Evolutionary conservation across 2,797 vertebrate species (phyloP).

Genomic region (Megaceryle alcyon): DNA sequence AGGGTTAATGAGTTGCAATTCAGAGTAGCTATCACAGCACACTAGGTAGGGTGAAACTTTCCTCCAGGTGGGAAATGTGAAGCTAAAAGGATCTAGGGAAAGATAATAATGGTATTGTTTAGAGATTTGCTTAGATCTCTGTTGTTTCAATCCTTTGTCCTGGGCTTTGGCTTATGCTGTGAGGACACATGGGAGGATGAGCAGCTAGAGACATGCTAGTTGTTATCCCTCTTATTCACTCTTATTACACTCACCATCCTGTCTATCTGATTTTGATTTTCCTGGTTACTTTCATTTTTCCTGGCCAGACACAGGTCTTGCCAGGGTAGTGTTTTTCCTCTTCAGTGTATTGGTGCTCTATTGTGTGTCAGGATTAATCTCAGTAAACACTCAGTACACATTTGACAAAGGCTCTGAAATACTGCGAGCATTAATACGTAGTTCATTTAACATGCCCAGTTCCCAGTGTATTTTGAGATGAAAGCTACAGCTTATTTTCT

Average conservation of each 20-base stretch:
- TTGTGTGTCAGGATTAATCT: neutral
- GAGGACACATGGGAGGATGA: neutral
- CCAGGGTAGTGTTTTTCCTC: neutral
- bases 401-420: neutral
- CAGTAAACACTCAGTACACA: neutral
- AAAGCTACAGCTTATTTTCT: neutral
- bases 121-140: neutral
- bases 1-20: neutral
- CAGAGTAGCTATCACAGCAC: neutral
- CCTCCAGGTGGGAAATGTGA: neutral
- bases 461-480: neutral
- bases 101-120: neutral
- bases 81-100: neutral
- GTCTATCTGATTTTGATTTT: neutral
- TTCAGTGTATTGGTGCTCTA: neutral
- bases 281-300: neutral
- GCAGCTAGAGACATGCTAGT: neutral
- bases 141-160: neutral
- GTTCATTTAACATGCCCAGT: neutral
- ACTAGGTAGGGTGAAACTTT: neutral
- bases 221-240: neutral
- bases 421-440: neutral
- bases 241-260: neutral
- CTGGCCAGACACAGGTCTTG: neutral
- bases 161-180: neutral